Evolutionary conservation across 2,797 vertebrate genomes (phyloP).

Genomic region (Triplophysa bombifrons): DNA sequence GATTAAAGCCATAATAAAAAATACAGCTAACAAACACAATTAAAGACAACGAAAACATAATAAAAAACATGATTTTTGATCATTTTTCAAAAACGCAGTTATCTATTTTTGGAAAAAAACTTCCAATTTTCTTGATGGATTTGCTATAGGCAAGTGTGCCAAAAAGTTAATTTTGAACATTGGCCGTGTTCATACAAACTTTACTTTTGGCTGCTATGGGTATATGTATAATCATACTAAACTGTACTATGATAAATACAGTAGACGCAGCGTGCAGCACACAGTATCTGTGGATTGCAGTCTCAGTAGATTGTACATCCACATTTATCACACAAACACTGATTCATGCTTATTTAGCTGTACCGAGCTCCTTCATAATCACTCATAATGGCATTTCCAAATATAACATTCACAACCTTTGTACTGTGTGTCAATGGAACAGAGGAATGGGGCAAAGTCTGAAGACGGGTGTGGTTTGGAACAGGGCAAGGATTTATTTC

Average conservation of each 20-base stretch:
- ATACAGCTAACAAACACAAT: too few species aligned
- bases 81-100: too few species aligned
- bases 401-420: slow-evolving; percentile 54
- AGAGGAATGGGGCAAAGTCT: background rate
- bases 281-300: slow-evolving; percentile 19
- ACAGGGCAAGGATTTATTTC: background rate
- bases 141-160: background rate
- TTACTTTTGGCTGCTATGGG: background rate
- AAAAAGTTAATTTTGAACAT: background rate
- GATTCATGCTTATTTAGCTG: slow-evolving; percentile 52
- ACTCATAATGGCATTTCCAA: slow-evolving; percentile 59
- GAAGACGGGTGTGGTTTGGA: background rate
- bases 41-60: too few species aligned
- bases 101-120: too few species aligned
- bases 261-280: background rate
- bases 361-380: slow-evolving; percentile 55
- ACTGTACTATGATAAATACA: slow-evolving; percentile 27
- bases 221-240: background rate
- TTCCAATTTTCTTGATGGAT: background rate
- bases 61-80: too few species aligned
- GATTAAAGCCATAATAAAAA: too few species aligned
- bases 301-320: slow-evolving; percentile 48
- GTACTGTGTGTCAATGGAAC: slow-evolving; percentile 9
- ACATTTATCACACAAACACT: slow-evolving; percentile 56
- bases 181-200: background rate